Evolutionary conservation across 2,888 invertebrate genomes (phyloP), one percentile per base, ranked within the genome.

Genomic region (Hirtodrosophila histrioides): DNA sequence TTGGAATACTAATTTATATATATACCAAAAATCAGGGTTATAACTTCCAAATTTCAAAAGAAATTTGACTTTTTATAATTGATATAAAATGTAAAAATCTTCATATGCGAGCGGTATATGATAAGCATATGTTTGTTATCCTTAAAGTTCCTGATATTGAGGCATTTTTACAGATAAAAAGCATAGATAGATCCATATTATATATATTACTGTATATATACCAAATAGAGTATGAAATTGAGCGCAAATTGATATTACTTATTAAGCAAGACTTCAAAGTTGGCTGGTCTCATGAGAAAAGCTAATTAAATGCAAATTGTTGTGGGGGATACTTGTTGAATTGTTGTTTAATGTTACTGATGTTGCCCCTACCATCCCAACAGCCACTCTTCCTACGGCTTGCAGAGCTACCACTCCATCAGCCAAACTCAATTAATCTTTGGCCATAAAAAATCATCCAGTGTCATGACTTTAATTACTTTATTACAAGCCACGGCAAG

Each of bases 381-480:
- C 6, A 1, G 0, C 2, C 27, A 5, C 17, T 11, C 31, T 17
- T 2, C 1, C 2, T 11, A 9, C 10, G 11, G 6, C 27, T 29
- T 4, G 7, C 33, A 17, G 11, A 4, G 24, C 33, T 35, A 10
- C 29, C 31, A 7, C 43, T 27, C 11, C 46, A 7, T 37, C 29
- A 27, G 62, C 8, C 57, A 35, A 35, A 50, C 53, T 62, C 79
- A 75, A 81, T 85, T 76, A 79, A 76, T 83, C 65, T 79, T 51
- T 57, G 61, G 55, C 53, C 71, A 73, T 69, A 80, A 86, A 78
- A 75, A 78, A 80, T 79, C 65, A 75, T 70, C 51, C 76, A 75
- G 70, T 83, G 88, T 89, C 89, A 86, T 70, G 88, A 67, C 78
- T 78, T 88, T 86, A 86, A 86, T 86, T 86, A 89, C 86, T 86